Conservation (phyloP, 2,113 vertebrate genomes). For the Corapipo altera region DNA sequence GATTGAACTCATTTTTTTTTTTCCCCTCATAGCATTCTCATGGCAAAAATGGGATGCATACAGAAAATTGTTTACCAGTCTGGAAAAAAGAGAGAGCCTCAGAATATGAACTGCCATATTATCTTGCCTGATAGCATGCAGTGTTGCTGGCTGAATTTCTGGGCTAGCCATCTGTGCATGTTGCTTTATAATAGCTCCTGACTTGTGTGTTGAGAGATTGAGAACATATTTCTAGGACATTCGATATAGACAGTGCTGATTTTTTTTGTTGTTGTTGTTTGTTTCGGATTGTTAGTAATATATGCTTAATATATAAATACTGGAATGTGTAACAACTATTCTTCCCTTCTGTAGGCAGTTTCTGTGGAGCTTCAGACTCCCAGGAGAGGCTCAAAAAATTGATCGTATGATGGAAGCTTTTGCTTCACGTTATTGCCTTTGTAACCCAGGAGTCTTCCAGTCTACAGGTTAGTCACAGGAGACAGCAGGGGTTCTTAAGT, state of each 20-base stretch:
- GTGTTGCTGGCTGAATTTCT: conserved; percentile 57
- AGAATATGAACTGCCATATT: conserved; percentile 38
- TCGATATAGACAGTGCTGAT: background rate
- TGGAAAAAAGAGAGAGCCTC: conserved; percentile 26
- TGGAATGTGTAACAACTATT: background rate
- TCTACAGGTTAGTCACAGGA: conserved; percentile 87
- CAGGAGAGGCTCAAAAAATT: conserved; percentile 97
- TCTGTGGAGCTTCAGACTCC: conserved; percentile 96
- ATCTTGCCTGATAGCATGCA: conserved; percentile 61
- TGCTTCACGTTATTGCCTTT: conserved; percentile 94
- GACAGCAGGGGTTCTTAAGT: background rate
- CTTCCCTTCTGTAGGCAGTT: conserved; percentile 83
- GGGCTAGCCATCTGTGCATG: conserved; percentile 66
- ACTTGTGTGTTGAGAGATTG: conserved; percentile 36
- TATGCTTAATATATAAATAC: background rate
- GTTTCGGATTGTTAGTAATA: background rate
- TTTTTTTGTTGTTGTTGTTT: background rate
- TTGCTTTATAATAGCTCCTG: conserved; percentile 50
- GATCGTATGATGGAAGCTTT: conserved; percentile 99
- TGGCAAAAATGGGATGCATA: conserved; percentile 67
- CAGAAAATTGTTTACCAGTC: conserved; percentile 47
- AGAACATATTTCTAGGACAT: conserved; percentile 10
- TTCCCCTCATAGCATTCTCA: background rate
- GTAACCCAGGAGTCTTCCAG: conserved; percentile 97
- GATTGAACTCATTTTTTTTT: background rate